A percentile compares a stretch with the other conserved stretches of the same genome.
Evolutionary conservation across 2,113 vertebrate genomes (phyloP).

Genomic region (Setophaga kirtlandii): DNA sequence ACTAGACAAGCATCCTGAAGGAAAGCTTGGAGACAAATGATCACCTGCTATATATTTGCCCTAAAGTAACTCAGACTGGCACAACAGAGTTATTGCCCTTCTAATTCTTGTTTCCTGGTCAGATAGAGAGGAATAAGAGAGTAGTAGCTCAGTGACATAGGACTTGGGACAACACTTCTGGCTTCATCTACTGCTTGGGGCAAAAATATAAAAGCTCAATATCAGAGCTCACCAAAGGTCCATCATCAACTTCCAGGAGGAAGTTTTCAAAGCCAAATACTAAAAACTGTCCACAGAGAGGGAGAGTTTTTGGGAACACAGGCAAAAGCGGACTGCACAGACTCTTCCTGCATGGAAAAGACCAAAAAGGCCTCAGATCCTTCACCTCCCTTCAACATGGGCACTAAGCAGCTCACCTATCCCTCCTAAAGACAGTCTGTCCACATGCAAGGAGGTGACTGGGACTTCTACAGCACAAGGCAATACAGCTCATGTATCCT

Average conservation of each 20-base stretch:
- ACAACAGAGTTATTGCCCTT: background rate
- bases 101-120: background rate
- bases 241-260: background rate
- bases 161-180: background rate
- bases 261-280: background rate
- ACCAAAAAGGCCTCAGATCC: background rate
- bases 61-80: background rate
- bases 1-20: background rate
- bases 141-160: fast-evolving
- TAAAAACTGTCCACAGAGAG: background rate
- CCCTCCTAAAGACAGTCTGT: background rate
- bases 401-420: background rate
- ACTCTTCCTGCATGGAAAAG: background rate
- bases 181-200: background rate
- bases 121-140: background rate
- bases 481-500: background rate
- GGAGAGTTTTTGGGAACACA: background rate
- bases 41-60: background rate
- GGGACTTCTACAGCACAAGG: background rate
- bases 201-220: background rate
- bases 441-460: fast-evolving
- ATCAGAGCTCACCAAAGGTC: background rate
- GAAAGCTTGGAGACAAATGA: background rate
- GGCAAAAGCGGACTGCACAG: background rate
- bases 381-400: background rate